Evolutionary conservation across 1,140 invertebrate species (phyloP), one percentile per base, ranked within the genome.

Genomic region (Papilio polyxenes): DNA sequence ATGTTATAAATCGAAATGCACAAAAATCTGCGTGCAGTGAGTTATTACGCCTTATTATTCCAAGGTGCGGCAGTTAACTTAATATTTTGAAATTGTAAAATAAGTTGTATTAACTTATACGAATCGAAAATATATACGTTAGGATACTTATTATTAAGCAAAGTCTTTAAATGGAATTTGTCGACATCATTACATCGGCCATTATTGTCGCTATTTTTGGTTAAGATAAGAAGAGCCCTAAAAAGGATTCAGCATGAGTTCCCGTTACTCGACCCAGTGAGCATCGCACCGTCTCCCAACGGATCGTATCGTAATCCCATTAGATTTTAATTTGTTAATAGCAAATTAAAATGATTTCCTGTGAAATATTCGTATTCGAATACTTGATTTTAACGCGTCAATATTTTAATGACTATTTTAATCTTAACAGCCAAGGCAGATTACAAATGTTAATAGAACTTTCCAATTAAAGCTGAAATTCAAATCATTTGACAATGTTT

Each of bases 131-230:
- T 44, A 2, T 31, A 31, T 31, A 31, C 23, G 23, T 31, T 31
- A 31, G 23, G 23, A 31, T 31, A 31, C 15, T 72, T 37, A 7
- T 3, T 37, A 40, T 31, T 72, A 72, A 72, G 10, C 1, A 5
- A 7, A 10, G 5, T 40, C 31, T 11, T 72, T 72, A 5, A 37
- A 72, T 72, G 31, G 31, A 72, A 37, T 72, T 72, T 72, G 65
- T 72, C 31, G 31, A 37, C 31, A 37, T 11, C 65, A 37, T 72
- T 72, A 72, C 65, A 72, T 72, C 31, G 65, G 65, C 31, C 23
- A 72, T 72, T 65, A 65, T 65, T 72, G 65, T 72, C 31, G 65
- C 65, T 72, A 37, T 72, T 72, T 72, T 72, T 72, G 65, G 65
- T 72, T 31, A 65, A 65, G 59, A 62, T 62, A 62, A 62, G 62